Evolutionary conservation across 2,888 invertebrate genomes (phyloP), one percentile per base, ranked within the genome.

Genomic region (Hirtodrosophila trivittata): DNA sequence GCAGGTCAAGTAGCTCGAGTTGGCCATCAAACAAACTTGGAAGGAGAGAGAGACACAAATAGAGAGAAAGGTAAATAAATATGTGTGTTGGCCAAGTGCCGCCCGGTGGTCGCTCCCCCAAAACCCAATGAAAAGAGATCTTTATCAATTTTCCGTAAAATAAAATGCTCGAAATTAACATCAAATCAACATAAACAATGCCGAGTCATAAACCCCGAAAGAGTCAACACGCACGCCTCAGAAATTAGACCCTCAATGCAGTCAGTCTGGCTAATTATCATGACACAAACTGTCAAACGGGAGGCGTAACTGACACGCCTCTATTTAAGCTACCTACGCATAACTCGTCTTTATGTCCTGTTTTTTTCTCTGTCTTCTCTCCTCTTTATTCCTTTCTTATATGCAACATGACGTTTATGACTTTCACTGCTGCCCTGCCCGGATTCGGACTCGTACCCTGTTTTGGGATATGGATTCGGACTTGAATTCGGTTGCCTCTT

Each of bases 71-170:
- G 77, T 81, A 77, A 77, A 77, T 77, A 60, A 62, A 78, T 68
- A 81, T 60, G n/a, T n/a, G n/a, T n/a, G 59, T 75, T 60, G 47
- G 46, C 46, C 30, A 49, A 49, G 10, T 49, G 57, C 45, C 50
- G 33, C 28, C 30, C 41, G 16, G 16, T 35, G 30, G 51, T 41
- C 35, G 47, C 45, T 50, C 30, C 42, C 46, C 9, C 28, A 4
- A 9, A 16, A 25, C 50, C 10, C 13, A 37, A 51, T 43, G 37
- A 39, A 10, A 35, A 26, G 28, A 67, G 82, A 82, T 86, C 62
- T 66, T 85, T 78, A 82, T 82, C 87, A 85, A 69, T 82, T 87
- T 87, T 78, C 80, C 85, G 78, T 68, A 63, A 86, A 87, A 77
- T 77, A 66, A 75, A 75, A 73, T 49, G 43, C 50, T 37, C 37